Conservation (phyloP, 2,797 vertebrate genomes). For the Sebastes umbrosus region DNA sequence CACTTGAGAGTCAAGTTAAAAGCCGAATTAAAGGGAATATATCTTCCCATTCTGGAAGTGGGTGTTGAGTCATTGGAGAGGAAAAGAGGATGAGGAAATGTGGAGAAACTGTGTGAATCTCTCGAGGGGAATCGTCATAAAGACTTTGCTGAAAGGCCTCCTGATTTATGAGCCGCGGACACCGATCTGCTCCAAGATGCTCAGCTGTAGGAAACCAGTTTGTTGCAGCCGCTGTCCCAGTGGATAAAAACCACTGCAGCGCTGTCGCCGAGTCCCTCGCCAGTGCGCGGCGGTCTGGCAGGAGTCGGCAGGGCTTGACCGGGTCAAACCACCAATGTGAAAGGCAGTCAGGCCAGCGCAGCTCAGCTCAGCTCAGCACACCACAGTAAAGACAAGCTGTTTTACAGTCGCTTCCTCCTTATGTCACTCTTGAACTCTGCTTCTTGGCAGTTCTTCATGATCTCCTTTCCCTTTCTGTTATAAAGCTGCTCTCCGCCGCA, state of each 20-base stretch:
- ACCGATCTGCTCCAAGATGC: slow-evolving; percentile 17
- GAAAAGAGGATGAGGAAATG: slow-evolving; percentile 42
- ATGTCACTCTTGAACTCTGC: slow-evolving; percentile 22
- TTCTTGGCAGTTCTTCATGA: slow-evolving; percentile 1
- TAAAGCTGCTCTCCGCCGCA: slow-evolving; percentile 13
- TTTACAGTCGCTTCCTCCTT: slow-evolving; percentile 15
- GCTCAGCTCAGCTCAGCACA: not conserved
- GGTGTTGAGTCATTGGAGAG: slow-evolving; percentile 51
- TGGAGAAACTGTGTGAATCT: slow-evolving; percentile 36
- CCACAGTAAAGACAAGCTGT: slow-evolving; percentile 4
- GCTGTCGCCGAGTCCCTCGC: slow-evolving; percentile 14
- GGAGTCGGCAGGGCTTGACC: not conserved
- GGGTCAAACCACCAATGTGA: slow-evolving; percentile 18
- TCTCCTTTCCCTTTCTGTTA: not conserved
- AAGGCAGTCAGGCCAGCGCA: slow-evolving; percentile 8
- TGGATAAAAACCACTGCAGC: slow-evolving; percentile 11
- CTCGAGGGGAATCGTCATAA: slow-evolving; percentile 17
- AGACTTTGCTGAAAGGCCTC: slow-evolving; percentile 58
- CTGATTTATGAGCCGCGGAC: slow-evolving; percentile 56
- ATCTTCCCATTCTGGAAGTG: slow-evolving; percentile 41
- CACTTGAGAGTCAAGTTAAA: slow-evolving; percentile 34
- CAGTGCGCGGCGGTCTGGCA: slow-evolving; percentile 37
- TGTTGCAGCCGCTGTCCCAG: slow-evolving; percentile 29
- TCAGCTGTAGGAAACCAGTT: slow-evolving; percentile 33
- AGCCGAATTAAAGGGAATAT: slow-evolving; percentile 34